Conservation (phyloP, 2,797 vertebrate genomes). For the Alca torda region DNA sequence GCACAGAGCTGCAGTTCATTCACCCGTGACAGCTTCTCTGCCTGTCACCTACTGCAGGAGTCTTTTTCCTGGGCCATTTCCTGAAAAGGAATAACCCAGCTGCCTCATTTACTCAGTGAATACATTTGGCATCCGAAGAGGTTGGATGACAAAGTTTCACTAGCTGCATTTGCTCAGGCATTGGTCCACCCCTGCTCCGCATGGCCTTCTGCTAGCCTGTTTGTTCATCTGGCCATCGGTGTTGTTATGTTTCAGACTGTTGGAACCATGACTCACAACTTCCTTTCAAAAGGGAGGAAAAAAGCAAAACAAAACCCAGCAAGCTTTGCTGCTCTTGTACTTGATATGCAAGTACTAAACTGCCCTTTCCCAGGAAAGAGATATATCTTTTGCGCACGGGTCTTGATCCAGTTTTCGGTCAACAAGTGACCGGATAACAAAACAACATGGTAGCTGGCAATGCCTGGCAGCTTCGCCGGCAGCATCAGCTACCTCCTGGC, state of each 20-base stretch:
- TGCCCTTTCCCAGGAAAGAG: neutral
- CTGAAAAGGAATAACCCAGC: constrained; percentile 23
- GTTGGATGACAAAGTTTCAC: neutral
- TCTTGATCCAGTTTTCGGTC: neutral
- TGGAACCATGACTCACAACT: neutral
- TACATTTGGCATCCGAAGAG: neutral
- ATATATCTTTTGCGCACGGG: neutral
- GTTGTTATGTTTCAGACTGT: neutral
- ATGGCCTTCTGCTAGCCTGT: neutral
- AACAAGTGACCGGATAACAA: neutral
- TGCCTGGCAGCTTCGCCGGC: neutral
- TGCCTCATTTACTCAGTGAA: neutral
- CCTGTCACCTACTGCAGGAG: neutral
- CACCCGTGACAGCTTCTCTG: neutral
- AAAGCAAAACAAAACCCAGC: constrained; percentile 9
- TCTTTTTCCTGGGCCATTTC: neutral
- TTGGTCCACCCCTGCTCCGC: rapidly evolving
- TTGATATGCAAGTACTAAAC: neutral
- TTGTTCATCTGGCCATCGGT: neutral
- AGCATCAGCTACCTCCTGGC: neutral
- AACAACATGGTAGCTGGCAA: neutral
- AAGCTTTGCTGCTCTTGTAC: neutral
- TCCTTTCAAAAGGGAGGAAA: neutral
- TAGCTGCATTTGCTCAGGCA: constrained; percentile 3
- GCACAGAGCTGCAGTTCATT: neutral